phyloP scores from a whole-genome alignment of 2,113 vertebrate genomes.

The Mesocricetus auratus region DNA sequence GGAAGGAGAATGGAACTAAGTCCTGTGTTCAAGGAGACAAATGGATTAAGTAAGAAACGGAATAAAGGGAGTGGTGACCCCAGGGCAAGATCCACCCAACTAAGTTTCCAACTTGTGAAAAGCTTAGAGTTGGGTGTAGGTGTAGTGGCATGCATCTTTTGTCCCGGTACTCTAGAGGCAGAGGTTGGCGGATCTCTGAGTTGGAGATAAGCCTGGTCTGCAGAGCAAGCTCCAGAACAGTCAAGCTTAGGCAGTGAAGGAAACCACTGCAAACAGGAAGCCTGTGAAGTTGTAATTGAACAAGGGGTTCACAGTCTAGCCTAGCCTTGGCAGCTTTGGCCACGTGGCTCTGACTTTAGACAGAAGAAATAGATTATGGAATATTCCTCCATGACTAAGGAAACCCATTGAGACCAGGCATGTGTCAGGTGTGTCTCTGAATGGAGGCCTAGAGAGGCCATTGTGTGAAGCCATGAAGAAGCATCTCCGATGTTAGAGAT shows the following conservation, averaged over 20 bases:
- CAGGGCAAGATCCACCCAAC: neutral
- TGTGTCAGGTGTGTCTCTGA: neutral
- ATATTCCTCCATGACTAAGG: neutral
- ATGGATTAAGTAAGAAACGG: neutral
- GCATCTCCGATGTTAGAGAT: neutral
- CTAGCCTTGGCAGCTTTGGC: neutral
- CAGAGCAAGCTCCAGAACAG: neutral
- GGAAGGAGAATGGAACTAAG: neutral
- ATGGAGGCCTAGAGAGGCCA: neutral
- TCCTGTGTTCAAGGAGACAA: neutral
- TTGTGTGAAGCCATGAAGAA: neutral
- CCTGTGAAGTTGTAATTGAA: neutral
- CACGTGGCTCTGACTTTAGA: neutral
- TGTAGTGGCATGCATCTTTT: neutral
- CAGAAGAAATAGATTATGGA: neutral
- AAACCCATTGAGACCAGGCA: neutral
- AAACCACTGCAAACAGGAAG: neutral
- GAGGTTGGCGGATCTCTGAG: neutral
- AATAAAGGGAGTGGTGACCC: neutral
- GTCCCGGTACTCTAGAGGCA: neutral
- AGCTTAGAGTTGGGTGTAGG: neutral
- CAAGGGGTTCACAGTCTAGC: neutral
- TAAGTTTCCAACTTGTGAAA: neutral
- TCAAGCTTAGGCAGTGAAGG: neutral
- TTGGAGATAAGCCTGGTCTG: neutral